A percentile compares a stretch with the other conserved stretches of the same genome.
These are phyloP conservation scores for Physeter macrocephalus DNA, from an alignment of 2,113 vertebrate species.

Conservation along the genomic window DNA sequence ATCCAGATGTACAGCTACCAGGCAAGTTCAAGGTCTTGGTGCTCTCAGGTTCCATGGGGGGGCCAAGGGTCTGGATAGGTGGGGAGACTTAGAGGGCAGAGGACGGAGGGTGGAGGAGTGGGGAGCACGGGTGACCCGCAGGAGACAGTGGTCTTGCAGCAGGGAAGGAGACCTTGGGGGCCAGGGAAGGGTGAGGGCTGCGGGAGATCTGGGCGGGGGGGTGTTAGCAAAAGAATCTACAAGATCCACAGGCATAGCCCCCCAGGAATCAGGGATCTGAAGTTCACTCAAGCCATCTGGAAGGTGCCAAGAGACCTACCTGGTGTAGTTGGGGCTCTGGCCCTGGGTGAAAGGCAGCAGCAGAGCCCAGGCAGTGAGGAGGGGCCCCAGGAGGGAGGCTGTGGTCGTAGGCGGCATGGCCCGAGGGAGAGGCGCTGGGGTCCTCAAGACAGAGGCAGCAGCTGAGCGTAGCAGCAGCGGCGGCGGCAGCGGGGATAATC, in stretches of 20 bases:
- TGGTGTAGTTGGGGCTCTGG: constrained; percentile 69
- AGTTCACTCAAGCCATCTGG: background rate
- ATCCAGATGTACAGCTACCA: constrained; percentile 27
- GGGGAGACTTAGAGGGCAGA: background rate
- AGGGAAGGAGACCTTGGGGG: background rate
- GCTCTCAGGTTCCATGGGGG: background rate
- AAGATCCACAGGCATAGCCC: background rate
- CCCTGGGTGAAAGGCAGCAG: constrained; percentile 53
- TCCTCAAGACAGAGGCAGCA: constrained; percentile 40
- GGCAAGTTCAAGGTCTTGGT: constrained; percentile 44
- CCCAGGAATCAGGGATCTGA: background rate
- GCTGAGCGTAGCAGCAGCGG: constrained; percentile 11
- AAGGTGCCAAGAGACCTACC: constrained; percentile 53
- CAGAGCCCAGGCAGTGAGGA: constrained; percentile 58
- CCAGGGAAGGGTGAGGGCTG: background rate
- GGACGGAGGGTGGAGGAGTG: background rate
- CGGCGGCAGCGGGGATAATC: constrained; percentile 40
- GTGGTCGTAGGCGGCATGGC: constrained; percentile 54
- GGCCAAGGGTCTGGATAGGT: background rate
- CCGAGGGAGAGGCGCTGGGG: constrained; percentile 1
- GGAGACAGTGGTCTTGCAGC: background rate
- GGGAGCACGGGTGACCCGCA: background rate
- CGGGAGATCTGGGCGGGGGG: background rate
- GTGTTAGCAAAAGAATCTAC: background rate
- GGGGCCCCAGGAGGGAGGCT: constrained; percentile 56